Conservation (phyloP, 2,888 invertebrate genomes). For the Zootermopsis nevadensis region DNA sequence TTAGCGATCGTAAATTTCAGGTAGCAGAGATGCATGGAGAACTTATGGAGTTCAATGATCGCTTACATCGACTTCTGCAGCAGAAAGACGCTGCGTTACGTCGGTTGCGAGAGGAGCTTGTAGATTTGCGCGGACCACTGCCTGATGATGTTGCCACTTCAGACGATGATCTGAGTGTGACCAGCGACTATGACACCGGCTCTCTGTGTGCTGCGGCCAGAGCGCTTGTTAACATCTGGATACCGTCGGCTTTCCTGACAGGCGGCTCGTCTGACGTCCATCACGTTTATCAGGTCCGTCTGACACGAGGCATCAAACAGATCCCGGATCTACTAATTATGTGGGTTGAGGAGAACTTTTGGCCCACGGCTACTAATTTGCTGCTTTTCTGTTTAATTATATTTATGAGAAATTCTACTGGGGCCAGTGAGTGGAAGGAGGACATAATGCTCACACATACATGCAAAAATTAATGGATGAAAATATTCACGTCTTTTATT, state of each 20-base stretch:
- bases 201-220: conserved; percentile 58
- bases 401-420: no score
- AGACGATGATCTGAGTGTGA: conserved; percentile 62
- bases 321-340: background rate
- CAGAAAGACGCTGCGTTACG: conserved; percentile 71
- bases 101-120: conserved; percentile 72
- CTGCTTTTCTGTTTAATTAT: background rate
- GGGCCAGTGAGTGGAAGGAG: no score
- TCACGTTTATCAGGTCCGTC: conserved; percentile 87
- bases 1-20: conserved; percentile 65
- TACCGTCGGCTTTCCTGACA: conserved; percentile 86
- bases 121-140: conserved; percentile 74
- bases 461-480: no score
- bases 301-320: background rate
- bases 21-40: conserved; percentile 96
- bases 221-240: conserved; percentile 82
- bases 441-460: no score
- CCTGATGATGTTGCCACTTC: conserved; percentile 64
- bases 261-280: conserved; percentile 79
- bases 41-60: conserved; percentile 90
- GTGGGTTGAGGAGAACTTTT: background rate
- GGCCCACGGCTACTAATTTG: background rate
- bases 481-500: no score
- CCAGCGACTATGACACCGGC: conserved; percentile 57
- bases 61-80: conserved; percentile 78